phyloP scores from a whole-genome alignment of 2,113 vertebrate species.

The Carettochelys insculpta region DNA sequence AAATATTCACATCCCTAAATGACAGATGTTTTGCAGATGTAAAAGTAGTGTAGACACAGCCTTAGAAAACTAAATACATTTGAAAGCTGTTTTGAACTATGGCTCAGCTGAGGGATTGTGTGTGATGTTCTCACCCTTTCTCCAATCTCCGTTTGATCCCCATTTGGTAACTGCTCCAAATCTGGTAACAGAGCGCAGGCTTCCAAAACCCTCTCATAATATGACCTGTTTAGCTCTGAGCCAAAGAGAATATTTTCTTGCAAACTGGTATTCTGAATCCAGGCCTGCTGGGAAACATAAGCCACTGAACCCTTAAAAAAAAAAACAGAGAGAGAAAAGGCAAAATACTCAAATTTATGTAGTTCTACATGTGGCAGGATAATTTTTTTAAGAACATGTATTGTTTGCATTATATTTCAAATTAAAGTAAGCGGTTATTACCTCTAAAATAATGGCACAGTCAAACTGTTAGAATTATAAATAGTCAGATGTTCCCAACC shows the following conservation, averaged over 20 bases:
- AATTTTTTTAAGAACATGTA: neutral
- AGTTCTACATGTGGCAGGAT: neutral
- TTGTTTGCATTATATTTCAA: neutral
- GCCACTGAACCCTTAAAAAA: conserved; percentile 78
- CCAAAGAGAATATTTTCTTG: conserved; percentile 84
- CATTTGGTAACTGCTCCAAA: conserved; percentile 78
- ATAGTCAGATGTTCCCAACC: neutral
- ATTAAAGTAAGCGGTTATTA: neutral
- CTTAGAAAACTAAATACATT: neutral
- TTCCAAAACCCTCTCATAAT: conserved; percentile 79
- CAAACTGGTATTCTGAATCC: conserved; percentile 82
- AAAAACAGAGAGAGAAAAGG: neutral
- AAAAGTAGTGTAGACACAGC: no score
- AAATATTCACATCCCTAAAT: no score
- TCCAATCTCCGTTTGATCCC: conserved; percentile 82
- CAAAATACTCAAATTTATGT: neutral
- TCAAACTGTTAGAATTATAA: neutral
- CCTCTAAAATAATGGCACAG: neutral
- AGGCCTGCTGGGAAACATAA: conserved; percentile 83
- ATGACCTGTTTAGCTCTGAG: conserved; percentile 62
- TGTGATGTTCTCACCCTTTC: conserved; percentile 75
- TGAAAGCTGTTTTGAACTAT: neutral
- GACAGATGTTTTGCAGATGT: no score
- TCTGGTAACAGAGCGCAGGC: conserved; percentile 81
- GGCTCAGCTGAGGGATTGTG: neutral